Evolutionary conservation across 1,140 invertebrate species (phyloP).

Genomic region (Macrotrachela quadricornifera): DNA sequence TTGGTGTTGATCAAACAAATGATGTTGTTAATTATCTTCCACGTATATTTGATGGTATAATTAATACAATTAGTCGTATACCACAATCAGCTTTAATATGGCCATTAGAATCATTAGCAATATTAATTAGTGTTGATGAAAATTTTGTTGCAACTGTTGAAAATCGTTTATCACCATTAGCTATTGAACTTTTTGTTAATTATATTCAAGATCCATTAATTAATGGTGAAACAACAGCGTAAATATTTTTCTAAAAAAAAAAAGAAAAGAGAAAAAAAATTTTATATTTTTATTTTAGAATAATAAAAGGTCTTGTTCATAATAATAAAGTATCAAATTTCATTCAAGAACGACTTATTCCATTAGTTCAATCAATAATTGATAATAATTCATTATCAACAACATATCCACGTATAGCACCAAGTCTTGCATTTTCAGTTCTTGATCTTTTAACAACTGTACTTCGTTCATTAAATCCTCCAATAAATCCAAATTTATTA

Average conservation of each 20-base stretch:
- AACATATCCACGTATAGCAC: too few species aligned
- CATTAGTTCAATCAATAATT: neutral
- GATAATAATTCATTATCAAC: too few species aligned
- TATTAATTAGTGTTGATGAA: constrained; percentile 45
- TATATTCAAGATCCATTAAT: constrained; percentile 43
- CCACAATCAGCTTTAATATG: constrained; percentile 13
- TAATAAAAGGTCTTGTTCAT: neutral
- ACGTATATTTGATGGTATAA: constrained; percentile 33
- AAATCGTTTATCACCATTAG: constrained; percentile 43
- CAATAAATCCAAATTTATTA: constrained; percentile 22
- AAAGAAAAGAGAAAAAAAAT: too few species aligned
- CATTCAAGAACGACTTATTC: neutral
- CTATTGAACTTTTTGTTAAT: constrained; percentile 50
- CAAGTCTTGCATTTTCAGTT: too few species aligned
- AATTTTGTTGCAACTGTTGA: constrained; percentile 44
- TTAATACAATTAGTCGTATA: constrained; percentile 13
- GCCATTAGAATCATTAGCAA: constrained; percentile 42
- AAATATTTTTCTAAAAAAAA: too few species aligned
- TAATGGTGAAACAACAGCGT: constrained; percentile 13
- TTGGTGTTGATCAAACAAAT: constrained; percentile 5
- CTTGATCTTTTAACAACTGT: too few species aligned
- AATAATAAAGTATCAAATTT: neutral
- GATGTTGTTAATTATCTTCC: constrained; percentile 33
- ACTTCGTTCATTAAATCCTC: too few species aligned
- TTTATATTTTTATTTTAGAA: neutral